phyloP scores from a whole-genome alignment of 1,140 invertebrate species.

The Zophobas atratus region DNA sequence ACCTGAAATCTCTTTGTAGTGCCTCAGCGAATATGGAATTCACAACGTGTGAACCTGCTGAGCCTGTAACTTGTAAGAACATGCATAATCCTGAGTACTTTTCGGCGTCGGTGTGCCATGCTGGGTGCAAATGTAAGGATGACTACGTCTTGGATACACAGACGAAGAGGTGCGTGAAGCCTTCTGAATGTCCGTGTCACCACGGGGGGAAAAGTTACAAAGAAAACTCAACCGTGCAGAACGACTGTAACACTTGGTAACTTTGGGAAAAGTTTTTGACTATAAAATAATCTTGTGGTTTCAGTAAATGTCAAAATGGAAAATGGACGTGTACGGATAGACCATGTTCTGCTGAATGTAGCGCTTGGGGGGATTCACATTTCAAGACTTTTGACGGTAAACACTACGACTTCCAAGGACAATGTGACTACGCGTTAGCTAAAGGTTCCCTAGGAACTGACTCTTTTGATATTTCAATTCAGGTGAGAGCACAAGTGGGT shows the following conservation, averaged over 20 bases:
- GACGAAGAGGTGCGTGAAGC: conserved; percentile 78
- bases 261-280: conserved; percentile 42
- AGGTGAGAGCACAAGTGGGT: conserved; percentile 67
- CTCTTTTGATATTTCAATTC: conserved; percentile 80
- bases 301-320: conserved; percentile 76
- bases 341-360: conserved; percentile 80
- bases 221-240: conserved; percentile 82
- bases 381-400: conserved; percentile 89
- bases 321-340: conserved; percentile 80
- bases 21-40: conserved; percentile 77
- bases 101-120: conserved; percentile 74
- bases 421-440: conserved; percentile 88
- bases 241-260: conserved; percentile 89
- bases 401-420: conserved; percentile 90
- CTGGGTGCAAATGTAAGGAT: conserved; percentile 84
- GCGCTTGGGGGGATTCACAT: conserved; percentile 90
- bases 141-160: conserved; percentile 82
- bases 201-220: conserved; percentile 87
- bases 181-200: conserved; percentile 87
- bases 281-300: conserved; percentile 53
- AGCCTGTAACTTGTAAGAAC: conserved; percentile 87
- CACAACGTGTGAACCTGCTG: conserved; percentile 81
- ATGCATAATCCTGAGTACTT: conserved; percentile 75
- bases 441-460: conserved; percentile 78
- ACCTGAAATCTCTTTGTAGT: conserved; percentile 75